phyloP scores from a whole-genome alignment of 2,888 invertebrate genomes.

The Mayetiola destructor region DNA sequence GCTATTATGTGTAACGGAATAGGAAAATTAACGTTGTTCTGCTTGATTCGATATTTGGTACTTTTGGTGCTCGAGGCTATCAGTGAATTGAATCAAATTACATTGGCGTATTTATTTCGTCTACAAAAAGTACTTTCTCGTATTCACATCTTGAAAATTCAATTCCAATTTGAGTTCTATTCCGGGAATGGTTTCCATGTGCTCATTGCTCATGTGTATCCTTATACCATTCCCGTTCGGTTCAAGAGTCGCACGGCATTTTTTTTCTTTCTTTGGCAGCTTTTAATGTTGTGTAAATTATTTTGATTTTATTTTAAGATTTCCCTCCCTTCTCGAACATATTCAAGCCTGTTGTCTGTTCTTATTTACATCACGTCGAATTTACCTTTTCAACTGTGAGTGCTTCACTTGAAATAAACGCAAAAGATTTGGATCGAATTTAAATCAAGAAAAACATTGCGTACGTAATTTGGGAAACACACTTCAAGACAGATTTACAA shows the following conservation, averaged over 20 bases:
- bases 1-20: too few species aligned
- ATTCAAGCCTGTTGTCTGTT: neutral
- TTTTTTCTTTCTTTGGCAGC: neutral
- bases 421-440: neutral
- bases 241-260: neutral
- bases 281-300: conserved; percentile 14
- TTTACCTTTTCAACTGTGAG: conserved; percentile 9
- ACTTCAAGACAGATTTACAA: too few species aligned
- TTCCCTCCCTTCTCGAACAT: neutral
- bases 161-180: neutral
- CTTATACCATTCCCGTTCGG: neutral
- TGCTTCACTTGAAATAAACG: neutral
- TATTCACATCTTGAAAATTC: conserved; percentile 5
- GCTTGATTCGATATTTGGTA: too few species aligned
- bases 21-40: conserved; percentile 11
- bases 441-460: conserved; percentile 1
- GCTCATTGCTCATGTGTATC: neutral
- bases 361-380: conserved; percentile 1
- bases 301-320: conserved; percentile 8
- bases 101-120: conserved; percentile 24
- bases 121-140: neutral
- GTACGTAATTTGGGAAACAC: conserved; percentile 8
- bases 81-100: conserved; percentile 36
- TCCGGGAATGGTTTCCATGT: neutral
- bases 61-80: conserved; percentile 24